A percentile compares a stretch with the other conserved stretches of the same genome.
These are phyloP conservation scores for Pempheris klunzingeri DNA, from an alignment of 2,797 vertebrate genomes.

Conservation along the genomic window DNA sequence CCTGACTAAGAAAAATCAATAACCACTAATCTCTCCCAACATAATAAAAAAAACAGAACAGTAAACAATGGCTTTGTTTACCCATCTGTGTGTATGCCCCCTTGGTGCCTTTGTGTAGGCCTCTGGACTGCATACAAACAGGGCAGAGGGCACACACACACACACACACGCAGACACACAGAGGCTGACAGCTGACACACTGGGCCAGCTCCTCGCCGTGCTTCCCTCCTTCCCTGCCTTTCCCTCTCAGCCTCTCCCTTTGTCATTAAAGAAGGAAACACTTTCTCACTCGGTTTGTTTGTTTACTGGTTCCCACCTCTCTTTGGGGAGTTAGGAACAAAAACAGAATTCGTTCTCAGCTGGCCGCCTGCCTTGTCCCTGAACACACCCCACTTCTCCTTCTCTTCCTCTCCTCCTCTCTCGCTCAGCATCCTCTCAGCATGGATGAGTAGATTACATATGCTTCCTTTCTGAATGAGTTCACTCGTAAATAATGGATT, in stretches of 20 bases:
- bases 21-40: slow-evolving; percentile 92
- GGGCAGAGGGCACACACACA: slow-evolving; percentile 72
- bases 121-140: slow-evolving; percentile 74
- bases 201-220: slow-evolving; percentile 61
- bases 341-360: slow-evolving; percentile 83
- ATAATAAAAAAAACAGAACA: slow-evolving; percentile 91
- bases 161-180: slow-evolving; percentile 36
- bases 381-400: slow-evolving; percentile 76
- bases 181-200: slow-evolving; percentile 77
- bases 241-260: slow-evolving; percentile 71
- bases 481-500: slow-evolving; percentile 84
- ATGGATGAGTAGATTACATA: slow-evolving; percentile 85
- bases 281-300: slow-evolving; percentile 80
- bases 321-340: slow-evolving; percentile 82
- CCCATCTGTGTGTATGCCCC: slow-evolving; percentile 77
- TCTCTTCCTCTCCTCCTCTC: slow-evolving; percentile 69
- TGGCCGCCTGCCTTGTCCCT: slow-evolving; percentile 81
- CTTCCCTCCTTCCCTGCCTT: slow-evolving; percentile 60
- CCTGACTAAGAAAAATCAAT: slow-evolving; percentile 94
- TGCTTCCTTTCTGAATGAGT: slow-evolving; percentile 85
- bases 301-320: slow-evolving; percentile 87
- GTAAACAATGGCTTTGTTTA: slow-evolving; percentile 96
- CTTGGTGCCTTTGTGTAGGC: slow-evolving; percentile 72
- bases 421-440: slow-evolving; percentile 79
- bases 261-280: slow-evolving; percentile 82